Evolutionary conservation across 2,113 vertebrate species (phyloP).

Genomic region (Brienomyrus longianalis): DNA sequence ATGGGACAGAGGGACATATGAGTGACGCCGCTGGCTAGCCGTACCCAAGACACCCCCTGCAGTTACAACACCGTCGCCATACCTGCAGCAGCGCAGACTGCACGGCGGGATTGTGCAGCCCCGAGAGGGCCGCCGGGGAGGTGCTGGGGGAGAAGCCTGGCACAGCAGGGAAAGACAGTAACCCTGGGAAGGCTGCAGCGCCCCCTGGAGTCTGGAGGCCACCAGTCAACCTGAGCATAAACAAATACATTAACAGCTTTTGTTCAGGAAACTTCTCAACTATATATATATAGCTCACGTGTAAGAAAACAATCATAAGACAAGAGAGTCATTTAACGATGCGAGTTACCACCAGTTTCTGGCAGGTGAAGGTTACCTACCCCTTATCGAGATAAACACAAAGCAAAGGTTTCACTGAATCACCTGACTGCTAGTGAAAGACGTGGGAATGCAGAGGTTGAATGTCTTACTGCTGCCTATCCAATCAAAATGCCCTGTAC

Average conservation of each 20-base stretch:
- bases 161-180: conserved; percentile 85
- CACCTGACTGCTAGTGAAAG: not conserved
- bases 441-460: not conserved
- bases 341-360: not conserved
- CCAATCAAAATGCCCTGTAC: not conserved
- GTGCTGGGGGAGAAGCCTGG: conserved; percentile 80
- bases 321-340: not conserved
- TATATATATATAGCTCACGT: not conserved
- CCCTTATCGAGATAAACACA: not conserved
- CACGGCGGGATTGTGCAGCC: conserved; percentile 79
- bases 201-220: conserved; percentile 77
- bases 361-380: not conserved
- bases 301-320: not conserved
- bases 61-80: not conserved
- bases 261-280: not conserved
- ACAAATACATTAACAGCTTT: not conserved
- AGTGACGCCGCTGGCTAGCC: not conserved
- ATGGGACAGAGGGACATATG: not conserved
- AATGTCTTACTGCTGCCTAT: not conserved
- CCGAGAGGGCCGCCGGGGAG: conserved; percentile 71
- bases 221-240: conserved; percentile 66
- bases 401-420: not conserved
- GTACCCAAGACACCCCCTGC: too few species aligned
- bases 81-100: conserved; percentile 89
- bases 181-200: conserved; percentile 73